Conservation (phyloP, 2,888 invertebrate genomes). For the Hypolimnas misippus region DNA sequence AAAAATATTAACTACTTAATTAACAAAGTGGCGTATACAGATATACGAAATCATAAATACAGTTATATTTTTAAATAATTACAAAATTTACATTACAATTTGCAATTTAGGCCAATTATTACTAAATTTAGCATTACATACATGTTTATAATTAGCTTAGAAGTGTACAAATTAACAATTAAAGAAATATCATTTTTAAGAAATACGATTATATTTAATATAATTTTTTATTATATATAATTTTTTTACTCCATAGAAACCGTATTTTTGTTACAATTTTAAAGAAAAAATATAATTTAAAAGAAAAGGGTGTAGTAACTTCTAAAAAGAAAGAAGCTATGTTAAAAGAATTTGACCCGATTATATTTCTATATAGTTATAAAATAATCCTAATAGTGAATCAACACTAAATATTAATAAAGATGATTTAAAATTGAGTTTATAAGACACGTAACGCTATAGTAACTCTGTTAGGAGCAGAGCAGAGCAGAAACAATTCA, state of each 20-base stretch:
- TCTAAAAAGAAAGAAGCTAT: too few relatives aligned
- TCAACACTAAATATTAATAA: not conserved
- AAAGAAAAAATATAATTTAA: too few relatives aligned
- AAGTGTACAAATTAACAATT: not conserved
- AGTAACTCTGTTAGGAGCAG: not conserved
- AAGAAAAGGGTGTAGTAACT: too few relatives aligned
- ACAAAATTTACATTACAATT: not conserved
- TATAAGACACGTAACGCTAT: not conserved
- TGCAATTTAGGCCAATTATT: conserved; percentile 4
- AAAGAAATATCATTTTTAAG: not conserved
- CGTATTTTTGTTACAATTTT: too few relatives aligned
- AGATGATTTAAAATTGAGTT: not conserved
- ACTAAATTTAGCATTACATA: not conserved
- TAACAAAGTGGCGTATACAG: not conserved
- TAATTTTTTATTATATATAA: too few relatives aligned
- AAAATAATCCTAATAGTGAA: too few relatives aligned
- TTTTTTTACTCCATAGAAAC: too few relatives aligned
- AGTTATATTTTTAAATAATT: not conserved
- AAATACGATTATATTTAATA: not conserved
- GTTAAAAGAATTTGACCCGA: too few relatives aligned
- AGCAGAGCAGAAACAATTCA: not conserved
- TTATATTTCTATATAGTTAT: too few relatives aligned
- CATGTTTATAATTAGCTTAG: not conserved
- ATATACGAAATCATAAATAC: not conserved
- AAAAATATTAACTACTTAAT: not conserved